phyloP scores from a whole-genome alignment of 1,140 invertebrate genomes.

The Ceratosolen solmsi region DNA sequence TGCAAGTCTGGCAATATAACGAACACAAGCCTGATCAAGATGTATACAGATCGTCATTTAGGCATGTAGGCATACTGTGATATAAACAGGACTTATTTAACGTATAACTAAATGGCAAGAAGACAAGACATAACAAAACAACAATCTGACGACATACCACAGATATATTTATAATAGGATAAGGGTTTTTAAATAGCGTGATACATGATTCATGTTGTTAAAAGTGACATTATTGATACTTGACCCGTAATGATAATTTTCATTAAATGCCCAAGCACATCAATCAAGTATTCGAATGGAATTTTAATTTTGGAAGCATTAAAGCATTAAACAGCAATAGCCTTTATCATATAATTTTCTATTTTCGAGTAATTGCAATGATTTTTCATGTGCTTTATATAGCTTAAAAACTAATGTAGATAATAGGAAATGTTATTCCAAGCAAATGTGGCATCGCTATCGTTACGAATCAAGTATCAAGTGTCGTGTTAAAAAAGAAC shows the following conservation, averaged over 20 bases:
- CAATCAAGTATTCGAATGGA: too few relatives aligned
- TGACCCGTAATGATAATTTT: slow-evolving; percentile 31
- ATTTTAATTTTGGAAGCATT: too few relatives aligned
- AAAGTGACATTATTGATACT: slow-evolving; percentile 40
- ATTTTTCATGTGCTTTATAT: too few relatives aligned
- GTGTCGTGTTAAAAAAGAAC: slow-evolving; percentile 32
- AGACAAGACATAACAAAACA: slow-evolving; percentile 69
- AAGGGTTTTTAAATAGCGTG: slow-evolving; percentile 38
- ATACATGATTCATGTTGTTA: slow-evolving; percentile 43
- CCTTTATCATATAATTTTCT: too few relatives aligned
- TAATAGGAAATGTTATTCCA: background rate
- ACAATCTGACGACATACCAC: slow-evolving; percentile 70
- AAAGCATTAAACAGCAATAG: too few relatives aligned
- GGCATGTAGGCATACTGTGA: slow-evolving; percentile 51
- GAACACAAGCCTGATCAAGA: slow-evolving; percentile 64
- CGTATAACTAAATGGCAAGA: slow-evolving; percentile 65
- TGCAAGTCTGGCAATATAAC: slow-evolving; percentile 69
- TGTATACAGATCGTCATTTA: slow-evolving; percentile 49
- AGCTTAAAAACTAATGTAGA: background rate
- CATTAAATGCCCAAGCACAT: background rate
- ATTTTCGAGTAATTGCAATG: too few relatives aligned
- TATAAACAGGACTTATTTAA: slow-evolving; percentile 63
- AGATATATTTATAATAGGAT: slow-evolving; percentile 59
- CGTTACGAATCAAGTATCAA: slow-evolving; percentile 38
- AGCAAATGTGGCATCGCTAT: background rate